These are phyloP conservation scores for Umimayanthus chanpuru DNA, from an alignment of 92 coral and sea anemone species.

Conservation along the genomic window DNA sequence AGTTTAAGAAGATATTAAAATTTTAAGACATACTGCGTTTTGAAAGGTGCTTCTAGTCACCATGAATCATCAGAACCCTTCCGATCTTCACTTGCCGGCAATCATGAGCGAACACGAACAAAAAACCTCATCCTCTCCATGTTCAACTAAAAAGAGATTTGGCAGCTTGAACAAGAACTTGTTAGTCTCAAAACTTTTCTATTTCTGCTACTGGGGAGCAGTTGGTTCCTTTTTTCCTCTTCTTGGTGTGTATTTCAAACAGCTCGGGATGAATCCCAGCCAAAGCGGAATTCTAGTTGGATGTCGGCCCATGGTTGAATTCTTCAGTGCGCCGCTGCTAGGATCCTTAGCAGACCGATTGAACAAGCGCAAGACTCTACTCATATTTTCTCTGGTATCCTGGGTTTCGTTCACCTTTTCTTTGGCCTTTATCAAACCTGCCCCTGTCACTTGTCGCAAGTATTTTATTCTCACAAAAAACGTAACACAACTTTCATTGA, in stretches of 20 bases:
- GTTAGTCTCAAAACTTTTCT: conserved; percentile 90
- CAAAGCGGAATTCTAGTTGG: conserved; percentile 96
- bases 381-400: conserved; percentile 85
- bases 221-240: conserved; percentile 99
- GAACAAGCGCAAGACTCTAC: conserved; percentile 80
- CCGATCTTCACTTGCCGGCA: background rate
- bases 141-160: conserved; percentile 32
- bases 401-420: conserved; percentile 98
- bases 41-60: conserved; percentile 25
- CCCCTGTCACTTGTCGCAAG: conserved; percentile 97
- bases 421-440: conserved; percentile 96
- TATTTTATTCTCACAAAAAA: conserved; percentile 94
- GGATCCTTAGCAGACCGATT: conserved; percentile 97
- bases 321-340: conserved; percentile 91
- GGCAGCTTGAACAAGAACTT: conserved; percentile 73
- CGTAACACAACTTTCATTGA: conserved; percentile 87
- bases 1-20: conserved; percentile 15
- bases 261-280: conserved; percentile 97
- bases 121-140: background rate
- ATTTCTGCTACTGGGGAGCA: conserved; percentile 99
- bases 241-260: conserved; percentile 97
- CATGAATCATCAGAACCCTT: conserved; percentile 18
- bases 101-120: conserved; percentile 18
- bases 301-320: conserved; percentile 98
- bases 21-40: conserved; percentile 34